Evolutionary conservation across 2,888 invertebrate species (phyloP), one percentile per base, ranked within the genome.

Genomic region (Pedicia rivosa): DNA sequence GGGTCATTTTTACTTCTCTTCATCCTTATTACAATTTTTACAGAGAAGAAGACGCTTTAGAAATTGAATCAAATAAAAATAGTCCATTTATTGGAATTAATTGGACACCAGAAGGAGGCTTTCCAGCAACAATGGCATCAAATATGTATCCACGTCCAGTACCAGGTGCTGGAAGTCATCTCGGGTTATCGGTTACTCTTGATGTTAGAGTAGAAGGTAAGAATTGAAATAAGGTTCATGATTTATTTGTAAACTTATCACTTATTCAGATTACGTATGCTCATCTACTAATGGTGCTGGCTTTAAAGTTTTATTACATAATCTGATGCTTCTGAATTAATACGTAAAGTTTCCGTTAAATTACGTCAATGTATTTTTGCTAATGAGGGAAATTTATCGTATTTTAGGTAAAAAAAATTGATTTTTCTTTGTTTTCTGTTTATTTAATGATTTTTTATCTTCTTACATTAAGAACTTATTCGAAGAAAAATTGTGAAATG

Each of bases 221-320:
- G n/a, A n/a, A n/a, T n/a, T n/a, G n/a, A n/a, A n/a, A n/a, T n/a
- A n/a, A n/a, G n/a, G n/a, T n/a, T n/a, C n/a, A n/a, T n/a, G n/a
- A n/a, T n/a, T n/a, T n/a, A n/a, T n/a, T n/a, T n/a, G n/a, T n/a
- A n/a, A n/a, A n/a, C n/a, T n/a, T n/a, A n/a, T n/a, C n/a, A n/a
- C n/a, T n/a, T n/a, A n/a, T n/a, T n/a, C n/a, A 1, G 78, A 83
- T 51, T 86, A 86, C 52, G 83, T 74, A 54, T 86, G 86, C 53
- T 79, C 81, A 15, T 79, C 82, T 7, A 80, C 80, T 2, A 74
- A 72, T 48, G 80, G 59, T 37, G 48, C 54, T 17, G 61, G 61
- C 5, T 61, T 61, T 30, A 61, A 61, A 50, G 55, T 83, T 35
- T 63, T 82, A 9, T 64, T 84, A 1, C 82, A 84, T 46, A 84